These are phyloP conservation scores for Hermaeophaga mercurialis DNA, from an alignment of 2,888 invertebrate species.

Conservation along the genomic window DNA sequence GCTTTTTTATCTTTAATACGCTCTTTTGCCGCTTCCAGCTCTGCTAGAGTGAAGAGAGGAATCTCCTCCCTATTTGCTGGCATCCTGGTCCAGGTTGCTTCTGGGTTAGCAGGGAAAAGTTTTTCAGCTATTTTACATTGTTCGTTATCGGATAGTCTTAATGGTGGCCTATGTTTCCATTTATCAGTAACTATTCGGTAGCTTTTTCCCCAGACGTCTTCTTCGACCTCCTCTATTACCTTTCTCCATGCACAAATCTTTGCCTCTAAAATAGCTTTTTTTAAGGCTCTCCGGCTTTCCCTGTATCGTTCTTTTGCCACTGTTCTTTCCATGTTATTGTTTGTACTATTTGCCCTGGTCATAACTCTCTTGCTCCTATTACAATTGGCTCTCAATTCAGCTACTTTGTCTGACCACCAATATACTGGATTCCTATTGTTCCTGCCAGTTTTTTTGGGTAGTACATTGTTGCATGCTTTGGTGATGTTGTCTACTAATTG, in stretches of 20 bases:
- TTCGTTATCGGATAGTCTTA: not conserved
- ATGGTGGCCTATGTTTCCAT: not conserved
- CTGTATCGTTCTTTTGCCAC: conserved; percentile 7
- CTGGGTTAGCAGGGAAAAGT: conserved; percentile 6
- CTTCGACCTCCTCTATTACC: conserved; percentile 12
- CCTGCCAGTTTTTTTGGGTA: too few relatives aligned
- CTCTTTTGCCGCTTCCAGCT: not conserved
- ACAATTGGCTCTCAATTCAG: too few relatives aligned
- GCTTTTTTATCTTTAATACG: conserved; percentile 15
- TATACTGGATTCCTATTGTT: too few relatives aligned
- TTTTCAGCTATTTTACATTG: not conserved
- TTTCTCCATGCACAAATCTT: conserved; percentile 8
- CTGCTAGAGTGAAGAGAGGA: conserved; percentile 8
- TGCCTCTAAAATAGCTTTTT: not conserved
- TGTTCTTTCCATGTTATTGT: not conserved
- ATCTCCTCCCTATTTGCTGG: not conserved
- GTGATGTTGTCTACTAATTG: too few relatives aligned
- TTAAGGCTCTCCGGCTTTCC: not conserved
- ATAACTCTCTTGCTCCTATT: not conserved
- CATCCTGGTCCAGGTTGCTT: not conserved
- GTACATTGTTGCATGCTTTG: too few relatives aligned
- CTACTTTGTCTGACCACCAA: too few relatives aligned
- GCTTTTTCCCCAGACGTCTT: conserved; percentile 26
- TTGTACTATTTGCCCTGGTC: too few relatives aligned
- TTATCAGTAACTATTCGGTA: conserved; percentile 23